Percentiles rank a stretch among this genome's conserved stretches.
phyloP scores from a whole-genome alignment of 2,888 invertebrate species.

The Eupithecia centaureata region DNA sequence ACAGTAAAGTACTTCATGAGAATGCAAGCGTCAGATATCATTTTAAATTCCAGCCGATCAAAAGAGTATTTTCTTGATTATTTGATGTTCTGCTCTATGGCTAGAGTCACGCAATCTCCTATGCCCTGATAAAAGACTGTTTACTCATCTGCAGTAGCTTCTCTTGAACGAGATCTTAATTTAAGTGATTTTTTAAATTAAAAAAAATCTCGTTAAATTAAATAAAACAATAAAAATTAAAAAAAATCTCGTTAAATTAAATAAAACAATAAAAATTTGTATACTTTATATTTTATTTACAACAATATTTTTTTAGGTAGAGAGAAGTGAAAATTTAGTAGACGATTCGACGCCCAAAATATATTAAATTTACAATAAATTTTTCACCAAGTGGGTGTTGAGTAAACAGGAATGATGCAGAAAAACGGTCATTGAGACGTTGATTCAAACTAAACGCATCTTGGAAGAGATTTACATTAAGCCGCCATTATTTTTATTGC shows the following conservation, averaged over 20 bases:
- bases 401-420: constrained; percentile 29
- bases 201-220: no score
- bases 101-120: constrained; percentile 1
- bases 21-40: neutral
- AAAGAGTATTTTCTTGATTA: neutral
- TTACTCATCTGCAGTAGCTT: neutral
- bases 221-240: no score
- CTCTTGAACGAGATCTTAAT: neutral
- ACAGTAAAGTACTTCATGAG: neutral
- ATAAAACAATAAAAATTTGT: no score
- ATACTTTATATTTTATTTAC: neutral
- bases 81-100: neutral
- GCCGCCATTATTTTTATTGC: constrained; percentile 46
- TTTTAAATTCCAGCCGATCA: neutral
- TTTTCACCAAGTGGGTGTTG: constrained; percentile 31
- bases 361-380: neutral
- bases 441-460: constrained; percentile 32
- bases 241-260: no score
- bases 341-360: neutral
- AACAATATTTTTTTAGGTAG: neutral
- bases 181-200: no score
- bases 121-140: neutral
- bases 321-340: neutral
- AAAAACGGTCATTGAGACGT: constrained; percentile 31
- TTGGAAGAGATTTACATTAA: constrained; percentile 45